Conservation (phyloP, 2,113 vertebrate species). For the Sander lucioperca region DNA sequence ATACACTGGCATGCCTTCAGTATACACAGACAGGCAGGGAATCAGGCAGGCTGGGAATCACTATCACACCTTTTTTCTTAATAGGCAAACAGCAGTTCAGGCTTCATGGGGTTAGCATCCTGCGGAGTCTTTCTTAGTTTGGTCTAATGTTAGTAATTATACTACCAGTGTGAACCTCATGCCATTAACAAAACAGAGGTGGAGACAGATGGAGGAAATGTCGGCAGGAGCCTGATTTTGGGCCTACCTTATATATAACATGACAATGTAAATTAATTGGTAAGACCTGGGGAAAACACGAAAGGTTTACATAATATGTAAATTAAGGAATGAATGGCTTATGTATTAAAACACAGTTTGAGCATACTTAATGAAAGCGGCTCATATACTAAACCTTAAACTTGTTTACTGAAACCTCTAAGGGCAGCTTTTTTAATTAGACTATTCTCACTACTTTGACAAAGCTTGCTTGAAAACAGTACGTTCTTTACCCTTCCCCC, state of each 20-base stretch:
- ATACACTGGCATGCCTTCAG: conserved; percentile 57
- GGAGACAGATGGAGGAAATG: conserved; percentile 56
- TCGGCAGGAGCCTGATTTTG: conserved; percentile 60
- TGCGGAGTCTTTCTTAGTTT: conserved; percentile 78
- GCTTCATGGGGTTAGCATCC: conserved; percentile 75
- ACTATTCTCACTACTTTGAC: background rate
- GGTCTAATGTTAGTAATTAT: conserved; percentile 82
- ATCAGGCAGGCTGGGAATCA: conserved; percentile 50
- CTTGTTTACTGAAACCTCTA: conserved; percentile 6
- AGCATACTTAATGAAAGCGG: conserved; percentile 13
- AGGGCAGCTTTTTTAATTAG: conserved; percentile 10
- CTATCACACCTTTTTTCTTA: conserved; percentile 71
- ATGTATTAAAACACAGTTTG: conserved; percentile 11
- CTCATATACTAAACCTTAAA: background rate
- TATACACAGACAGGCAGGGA: conserved; percentile 57
- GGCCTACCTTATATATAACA: conserved; percentile 20
- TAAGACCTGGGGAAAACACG: conserved; percentile 15
- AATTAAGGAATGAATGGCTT: conserved; percentile 11
- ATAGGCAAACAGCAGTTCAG: conserved; percentile 60
- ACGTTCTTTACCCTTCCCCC: conserved; percentile 9
- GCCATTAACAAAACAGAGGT: conserved; percentile 75
- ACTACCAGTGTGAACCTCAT: conserved; percentile 75
- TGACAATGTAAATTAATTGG: conserved; percentile 44
- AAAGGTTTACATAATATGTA: conserved; percentile 26
- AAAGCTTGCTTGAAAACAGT: conserved; percentile 19